Conservation (phyloP, 2,797 vertebrate species). For the Sebastes dallii region DNA sequence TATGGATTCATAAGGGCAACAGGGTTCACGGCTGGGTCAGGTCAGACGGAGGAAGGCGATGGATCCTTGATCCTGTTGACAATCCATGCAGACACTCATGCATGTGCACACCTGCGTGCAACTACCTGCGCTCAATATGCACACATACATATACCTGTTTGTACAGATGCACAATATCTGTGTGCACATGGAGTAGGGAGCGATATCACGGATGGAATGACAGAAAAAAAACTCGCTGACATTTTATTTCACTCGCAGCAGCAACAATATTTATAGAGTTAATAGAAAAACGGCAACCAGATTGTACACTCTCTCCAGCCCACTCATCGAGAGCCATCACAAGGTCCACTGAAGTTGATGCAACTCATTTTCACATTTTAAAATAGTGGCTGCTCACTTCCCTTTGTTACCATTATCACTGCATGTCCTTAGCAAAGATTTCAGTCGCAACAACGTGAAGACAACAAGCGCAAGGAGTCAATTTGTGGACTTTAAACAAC, state of each 20-base stretch:
- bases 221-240: slow-evolving; percentile 32
- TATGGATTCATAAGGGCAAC: slow-evolving; percentile 80
- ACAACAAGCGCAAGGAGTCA: neutral
- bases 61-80: slow-evolving; percentile 1
- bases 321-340: slow-evolving; percentile 40
- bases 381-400: slow-evolving; percentile 58
- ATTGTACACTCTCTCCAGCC: slow-evolving; percentile 38
- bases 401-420: slow-evolving; percentile 25
- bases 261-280: slow-evolving; percentile 36
- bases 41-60: slow-evolving; percentile 45
- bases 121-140: slow-evolving; percentile 1
- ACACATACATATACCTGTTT: neutral
- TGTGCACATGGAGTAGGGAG: neutral
- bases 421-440: slow-evolving; percentile 2
- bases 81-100: slow-evolving; percentile 29
- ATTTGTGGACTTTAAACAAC: slow-evolving; percentile 1
- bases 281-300: slow-evolving; percentile 33
- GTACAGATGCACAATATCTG: neutral
- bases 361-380: slow-evolving; percentile 58
- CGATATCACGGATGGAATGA: slow-evolving; percentile 18
- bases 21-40: slow-evolving; percentile 87
- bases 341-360: slow-evolving; percentile 37
- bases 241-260: slow-evolving; percentile 25
- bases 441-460: neutral
- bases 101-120: slow-evolving; percentile 22